Percentiles rank a stretch among this genome's conserved stretches.
These are phyloP conservation scores for Decapterus maruadsi DNA, from an alignment of 2,797 vertebrate genomes.

Conservation along the genomic window DNA sequence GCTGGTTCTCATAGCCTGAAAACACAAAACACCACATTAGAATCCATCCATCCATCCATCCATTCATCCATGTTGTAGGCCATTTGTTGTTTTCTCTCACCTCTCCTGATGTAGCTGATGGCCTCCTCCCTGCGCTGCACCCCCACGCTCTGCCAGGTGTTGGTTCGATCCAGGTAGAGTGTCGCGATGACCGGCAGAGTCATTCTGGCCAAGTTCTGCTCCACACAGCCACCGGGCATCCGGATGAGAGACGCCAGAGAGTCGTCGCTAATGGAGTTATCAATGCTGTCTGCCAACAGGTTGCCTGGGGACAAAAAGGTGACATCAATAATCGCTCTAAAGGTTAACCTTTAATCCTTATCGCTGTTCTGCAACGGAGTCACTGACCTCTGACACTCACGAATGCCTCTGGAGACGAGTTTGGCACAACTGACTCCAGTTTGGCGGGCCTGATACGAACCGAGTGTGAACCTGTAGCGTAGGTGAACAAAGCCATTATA, in stretches of 20 bases:
- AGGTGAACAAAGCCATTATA: neutral
- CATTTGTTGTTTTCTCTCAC: slow-evolving; percentile 47
- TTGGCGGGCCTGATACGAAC: slow-evolving; percentile 69
- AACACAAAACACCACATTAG: slow-evolving; percentile 1
- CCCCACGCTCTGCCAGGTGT: slow-evolving; percentile 80
- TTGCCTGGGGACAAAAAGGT: slow-evolving; percentile 63
- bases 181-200: slow-evolving; percentile 83
- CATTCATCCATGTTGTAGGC: neutral
- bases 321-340: neutral
- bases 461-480: slow-evolving; percentile 83
- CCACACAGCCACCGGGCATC: slow-evolving; percentile 87
- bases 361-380: neutral
- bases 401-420: slow-evolving; percentile 86
- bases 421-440: slow-evolving; percentile 88
- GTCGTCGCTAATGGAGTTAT: slow-evolving; percentile 84
- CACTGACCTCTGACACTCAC: slow-evolving; percentile 90
- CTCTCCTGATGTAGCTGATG: slow-evolving; percentile 80
- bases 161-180: slow-evolving; percentile 80
- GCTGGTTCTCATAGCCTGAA: slow-evolving; percentile 90
- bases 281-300: slow-evolving; percentile 84
- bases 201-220: slow-evolving; percentile 86
- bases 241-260: slow-evolving; percentile 81
- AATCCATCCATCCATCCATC: neutral
- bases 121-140: slow-evolving; percentile 76
- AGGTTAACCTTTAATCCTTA: neutral